Evolutionary conservation across 2,113 vertebrate genomes (phyloP).

Genomic region (Tachycineta bicolor): DNA sequence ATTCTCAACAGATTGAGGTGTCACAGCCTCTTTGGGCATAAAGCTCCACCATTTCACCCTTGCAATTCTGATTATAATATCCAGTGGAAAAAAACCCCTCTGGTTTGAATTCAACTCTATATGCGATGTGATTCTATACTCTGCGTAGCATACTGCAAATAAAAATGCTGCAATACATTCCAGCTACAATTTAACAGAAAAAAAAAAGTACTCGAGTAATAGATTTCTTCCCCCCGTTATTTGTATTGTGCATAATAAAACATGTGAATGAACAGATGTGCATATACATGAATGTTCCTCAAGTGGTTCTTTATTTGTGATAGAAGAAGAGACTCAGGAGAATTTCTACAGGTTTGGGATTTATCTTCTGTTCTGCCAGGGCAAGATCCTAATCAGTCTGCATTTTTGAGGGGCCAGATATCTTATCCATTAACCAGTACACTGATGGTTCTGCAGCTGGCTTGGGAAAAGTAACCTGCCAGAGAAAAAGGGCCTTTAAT

Average conservation of each 20-base stretch:
- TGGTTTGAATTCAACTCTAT: background rate
- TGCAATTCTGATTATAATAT: background rate
- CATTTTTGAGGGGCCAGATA: background rate
- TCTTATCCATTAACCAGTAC: background rate
- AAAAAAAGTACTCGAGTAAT: background rate
- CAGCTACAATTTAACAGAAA: background rate
- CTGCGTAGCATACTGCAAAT: background rate
- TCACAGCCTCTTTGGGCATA: background rate
- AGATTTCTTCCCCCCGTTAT: background rate
- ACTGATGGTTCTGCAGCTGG: background rate
- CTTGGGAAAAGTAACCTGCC: background rate
- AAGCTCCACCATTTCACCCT: background rate
- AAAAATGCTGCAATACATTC: background rate
- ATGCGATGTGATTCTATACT: background rate
- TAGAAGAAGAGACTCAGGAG: background rate
- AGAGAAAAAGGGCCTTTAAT: background rate
- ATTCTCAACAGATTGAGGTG: background rate
- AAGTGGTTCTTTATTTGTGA: background rate
- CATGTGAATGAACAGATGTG: background rate
- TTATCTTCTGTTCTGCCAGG: background rate
- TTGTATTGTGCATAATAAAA: background rate
- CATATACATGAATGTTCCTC: background rate
- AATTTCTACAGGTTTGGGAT: background rate
- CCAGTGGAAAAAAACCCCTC: background rate
- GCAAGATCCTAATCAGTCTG: background rate